Evolutionary conservation across 2,113 vertebrate genomes (phyloP).

Genomic region (Xiphias gladius): DNA sequence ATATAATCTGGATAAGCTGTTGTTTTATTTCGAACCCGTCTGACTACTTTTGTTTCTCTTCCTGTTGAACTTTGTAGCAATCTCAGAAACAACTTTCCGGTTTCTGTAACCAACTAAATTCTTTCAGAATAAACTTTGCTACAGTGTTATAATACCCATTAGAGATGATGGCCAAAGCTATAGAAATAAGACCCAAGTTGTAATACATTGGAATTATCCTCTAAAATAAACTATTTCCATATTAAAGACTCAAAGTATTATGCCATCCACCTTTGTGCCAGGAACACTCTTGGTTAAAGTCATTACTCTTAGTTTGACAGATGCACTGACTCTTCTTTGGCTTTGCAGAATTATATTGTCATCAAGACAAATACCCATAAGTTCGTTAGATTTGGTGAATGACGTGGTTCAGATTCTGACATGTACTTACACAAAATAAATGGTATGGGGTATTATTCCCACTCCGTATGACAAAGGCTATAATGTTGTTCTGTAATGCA

Average conservation of each 20-base stretch:
- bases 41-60: too few species aligned
- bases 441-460: slow-evolving; percentile 1
- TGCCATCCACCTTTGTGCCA: not conserved
- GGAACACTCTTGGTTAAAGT: not conserved
- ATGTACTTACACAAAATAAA: slow-evolving; percentile 31
- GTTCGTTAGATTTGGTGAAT: slow-evolving; percentile 21
- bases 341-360: slow-evolving; percentile 20
- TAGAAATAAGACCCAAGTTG: not conserved
- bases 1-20: too few species aligned
- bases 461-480: slow-evolving; percentile 10
- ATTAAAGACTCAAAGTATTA: not conserved
- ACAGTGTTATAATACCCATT: not conserved
- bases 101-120: too few species aligned
- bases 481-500: slow-evolving; percentile 7
- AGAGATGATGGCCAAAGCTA: not conserved
- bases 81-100: not conserved
- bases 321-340: slow-evolving; percentile 14
- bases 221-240: not conserved
- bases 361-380: slow-evolving; percentile 21
- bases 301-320: slow-evolving; percentile 8
- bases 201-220: not conserved
- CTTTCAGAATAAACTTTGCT: too few species aligned
- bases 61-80: not conserved
- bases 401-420: slow-evolving; percentile 19
- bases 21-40: too few species aligned